phyloP scores from a whole-genome alignment of 2,888 invertebrate genomes.

The Panopea generosa region DNA sequence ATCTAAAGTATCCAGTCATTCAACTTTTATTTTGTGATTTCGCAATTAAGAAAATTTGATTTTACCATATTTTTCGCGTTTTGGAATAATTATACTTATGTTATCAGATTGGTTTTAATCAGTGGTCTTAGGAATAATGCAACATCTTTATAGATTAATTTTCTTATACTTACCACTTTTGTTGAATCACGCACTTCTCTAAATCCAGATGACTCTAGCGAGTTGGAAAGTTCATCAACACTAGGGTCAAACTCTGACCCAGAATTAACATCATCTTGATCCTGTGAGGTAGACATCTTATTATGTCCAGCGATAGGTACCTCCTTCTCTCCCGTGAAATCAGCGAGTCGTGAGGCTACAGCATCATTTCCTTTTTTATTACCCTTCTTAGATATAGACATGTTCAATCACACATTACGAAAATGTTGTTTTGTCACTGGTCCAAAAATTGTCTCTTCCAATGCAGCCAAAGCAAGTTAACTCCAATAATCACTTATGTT shows the following conservation, averaged over 20 bases:
- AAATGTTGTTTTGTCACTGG: not conserved
- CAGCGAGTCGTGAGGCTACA: conserved; percentile 68
- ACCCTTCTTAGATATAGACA: conserved; percentile 65
- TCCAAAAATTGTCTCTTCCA: too few species aligned
- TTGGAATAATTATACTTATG: too few species aligned
- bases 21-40: too few species aligned
- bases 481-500: too few species aligned
- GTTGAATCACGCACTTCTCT: conserved; percentile 27
- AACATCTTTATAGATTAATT: too few species aligned
- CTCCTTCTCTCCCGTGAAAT: conserved; percentile 69
- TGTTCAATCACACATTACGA: conserved; percentile 51
- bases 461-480: too few species aligned
- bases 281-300: conserved; percentile 58
- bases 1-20: too few species aligned
- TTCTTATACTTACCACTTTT: conserved; percentile 28
- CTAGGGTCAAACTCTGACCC: conserved; percentile 53
- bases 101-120: too few species aligned
- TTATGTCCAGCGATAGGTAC: conserved; percentile 62
- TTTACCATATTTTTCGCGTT: too few species aligned
- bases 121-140: too few species aligned
- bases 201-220: conserved; percentile 50
- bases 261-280: conserved; percentile 63
- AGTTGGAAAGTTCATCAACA: conserved; percentile 57
- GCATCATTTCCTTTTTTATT: conserved; percentile 65
- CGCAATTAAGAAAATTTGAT: too few species aligned